A percentile compares a stretch with the other conserved stretches of the same genome.
phyloP scores from a whole-genome alignment of 2,113 vertebrate species.

The Hucho hucho region DNA sequence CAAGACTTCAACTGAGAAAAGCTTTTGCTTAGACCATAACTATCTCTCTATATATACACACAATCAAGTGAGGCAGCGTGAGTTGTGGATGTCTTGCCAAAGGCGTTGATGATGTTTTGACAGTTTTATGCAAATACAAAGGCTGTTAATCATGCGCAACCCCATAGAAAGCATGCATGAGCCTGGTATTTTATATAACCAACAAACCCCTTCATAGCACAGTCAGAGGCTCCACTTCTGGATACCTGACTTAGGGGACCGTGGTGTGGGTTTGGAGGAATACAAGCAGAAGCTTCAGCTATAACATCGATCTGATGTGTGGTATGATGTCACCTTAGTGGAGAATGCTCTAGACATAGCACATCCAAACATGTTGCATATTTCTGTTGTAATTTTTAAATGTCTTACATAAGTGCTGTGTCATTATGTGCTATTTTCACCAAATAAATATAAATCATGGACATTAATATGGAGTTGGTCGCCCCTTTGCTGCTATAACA shows the following conservation, averaged over 20 bases:
- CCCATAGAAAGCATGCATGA: background rate
- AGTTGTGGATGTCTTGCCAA: constrained; percentile 3
- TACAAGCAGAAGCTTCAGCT: background rate
- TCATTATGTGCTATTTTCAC: too few species aligned
- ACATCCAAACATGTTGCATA: too few species aligned
- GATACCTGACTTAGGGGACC: background rate
- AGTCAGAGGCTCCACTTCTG: background rate
- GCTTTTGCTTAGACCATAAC: background rate
- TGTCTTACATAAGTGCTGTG: too few species aligned
- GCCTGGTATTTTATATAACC: background rate
- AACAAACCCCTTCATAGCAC: background rate
- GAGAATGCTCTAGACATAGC: too few species aligned
- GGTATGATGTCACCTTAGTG: too few species aligned
- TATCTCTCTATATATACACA: background rate
- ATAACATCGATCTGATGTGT: background rate
- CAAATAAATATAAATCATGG: too few species aligned
- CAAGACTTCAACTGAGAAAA: background rate
- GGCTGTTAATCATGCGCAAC: background rate
- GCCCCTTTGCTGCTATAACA: too few species aligned
- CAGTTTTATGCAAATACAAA: constrained; percentile 8
- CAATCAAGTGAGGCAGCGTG: background rate
- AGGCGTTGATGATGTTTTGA: background rate
- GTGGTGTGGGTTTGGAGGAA: background rate
- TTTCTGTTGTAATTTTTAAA: too few species aligned
- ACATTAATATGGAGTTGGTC: too few species aligned